Evolutionary conservation across 2,888 invertebrate genomes (phyloP), one percentile per base, ranked within the genome.

Genomic region (Unio pictorum): DNA sequence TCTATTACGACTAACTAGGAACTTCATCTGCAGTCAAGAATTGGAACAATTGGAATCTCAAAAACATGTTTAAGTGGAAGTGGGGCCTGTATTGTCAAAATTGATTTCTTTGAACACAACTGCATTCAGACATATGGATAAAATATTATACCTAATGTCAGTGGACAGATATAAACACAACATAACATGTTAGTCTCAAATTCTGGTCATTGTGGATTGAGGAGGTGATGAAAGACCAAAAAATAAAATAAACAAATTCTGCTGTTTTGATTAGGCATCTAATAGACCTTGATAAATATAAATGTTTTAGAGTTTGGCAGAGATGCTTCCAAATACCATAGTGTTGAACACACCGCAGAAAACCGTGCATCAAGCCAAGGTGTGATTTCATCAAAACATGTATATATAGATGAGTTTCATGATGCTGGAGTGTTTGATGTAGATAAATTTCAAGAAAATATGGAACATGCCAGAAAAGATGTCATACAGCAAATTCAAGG

Each of bases 321-420:
- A 66, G 26, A 23, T 26, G 70, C 61, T 55, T 70, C 70, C 1
- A 70, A 70, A 70, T 45, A 61, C 18, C 66, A 70, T 66, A 62
- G 56, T n/a, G 70, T 70, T n/a, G 66, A 70, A 61, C 70, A 66
- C 34, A n/a, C 61, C 7, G 66, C 69, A 26, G 66, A 69, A 66
- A 69, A 69, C 34, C 55, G 69, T 18, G 66, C 69, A 17, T 34
- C 61, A 20, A 69, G 69, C 45, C 69, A 69, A 17, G 69, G 69
- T 34, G 20, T 26, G 8, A 69, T 66, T 34, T 66, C 66, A 54
- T 66, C 69, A 5, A 26, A 26, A 7, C 23, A 5, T 23, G 30
- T 57, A 20, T n/a, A 57, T 23, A 5, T 6, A 18, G 28, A 34
- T 55, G 69, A 69, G 56, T 20, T n/a, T n/a, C 26, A 69, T 58